Conservation (phyloP, 2,113 vertebrate species). For the Carlito syrichta region DNA sequence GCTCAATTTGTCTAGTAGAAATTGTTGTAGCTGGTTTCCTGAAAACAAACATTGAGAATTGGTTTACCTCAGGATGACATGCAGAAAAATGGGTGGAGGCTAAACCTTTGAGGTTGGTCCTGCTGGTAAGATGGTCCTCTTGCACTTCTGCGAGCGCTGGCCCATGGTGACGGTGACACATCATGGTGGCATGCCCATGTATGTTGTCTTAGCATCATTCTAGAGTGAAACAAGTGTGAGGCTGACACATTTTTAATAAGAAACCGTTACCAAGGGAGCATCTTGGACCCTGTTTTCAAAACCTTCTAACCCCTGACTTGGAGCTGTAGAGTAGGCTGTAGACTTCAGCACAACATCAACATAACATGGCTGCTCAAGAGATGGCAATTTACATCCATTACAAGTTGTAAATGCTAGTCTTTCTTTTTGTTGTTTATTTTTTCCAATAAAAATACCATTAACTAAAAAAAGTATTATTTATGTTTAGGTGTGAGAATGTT, state of each 20-base stretch:
- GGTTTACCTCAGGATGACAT: slow-evolving; percentile 88
- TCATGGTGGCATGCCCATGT: slow-evolving; percentile 80
- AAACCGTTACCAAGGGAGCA: slow-evolving; percentile 81
- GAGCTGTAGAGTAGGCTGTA: too few species aligned
- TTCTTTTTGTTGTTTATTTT: slow-evolving; percentile 90
- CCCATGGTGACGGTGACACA: slow-evolving; percentile 59
- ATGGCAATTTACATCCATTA: slow-evolving; percentile 97
- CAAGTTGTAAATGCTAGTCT: slow-evolving; percentile 99
- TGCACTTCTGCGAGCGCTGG: slow-evolving; percentile 86
- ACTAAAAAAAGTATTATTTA: slow-evolving; percentile 74
- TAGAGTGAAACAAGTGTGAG: slow-evolving; percentile 85
- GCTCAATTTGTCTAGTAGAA: slow-evolving; percentile 87
- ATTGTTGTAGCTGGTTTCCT: slow-evolving; percentile 89
- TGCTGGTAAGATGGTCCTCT: slow-evolving; percentile 84
- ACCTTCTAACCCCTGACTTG: too few species aligned
- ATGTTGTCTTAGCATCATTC: slow-evolving; percentile 85
- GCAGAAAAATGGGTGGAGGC: slow-evolving; percentile 86
- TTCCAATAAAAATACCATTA: slow-evolving; percentile 99
- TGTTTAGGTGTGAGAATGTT: background rate
- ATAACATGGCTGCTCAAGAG: slow-evolving; percentile 88
- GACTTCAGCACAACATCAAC: too few species aligned
- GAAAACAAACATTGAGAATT: slow-evolving; percentile 79
- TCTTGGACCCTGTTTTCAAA: too few species aligned
- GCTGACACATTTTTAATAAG: slow-evolving; percentile 83
- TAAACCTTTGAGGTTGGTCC: slow-evolving; percentile 81